Conservation (phyloP, 92 coral and sea anemone genomes). For the Isaurus tuberculatus region DNA sequence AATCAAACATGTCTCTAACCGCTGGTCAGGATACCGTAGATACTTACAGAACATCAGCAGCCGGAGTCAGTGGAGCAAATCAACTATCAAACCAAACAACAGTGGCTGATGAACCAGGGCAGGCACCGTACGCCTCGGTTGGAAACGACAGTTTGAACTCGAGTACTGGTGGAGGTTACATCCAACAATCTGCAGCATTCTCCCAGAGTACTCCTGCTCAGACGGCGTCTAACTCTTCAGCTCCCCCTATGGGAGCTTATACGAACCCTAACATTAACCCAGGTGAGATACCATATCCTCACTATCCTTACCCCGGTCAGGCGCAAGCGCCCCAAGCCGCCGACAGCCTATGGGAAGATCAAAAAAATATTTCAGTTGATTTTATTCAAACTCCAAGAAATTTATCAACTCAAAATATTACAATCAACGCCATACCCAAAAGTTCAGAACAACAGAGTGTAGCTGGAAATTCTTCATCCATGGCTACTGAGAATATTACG, state of each 20-base stretch:
- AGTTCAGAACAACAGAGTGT: constrained; percentile 8
- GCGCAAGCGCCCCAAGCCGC: constrained; percentile 25
- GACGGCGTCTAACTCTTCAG: not conserved
- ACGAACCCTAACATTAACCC: not conserved
- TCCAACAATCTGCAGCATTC: not conserved
- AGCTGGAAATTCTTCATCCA: not conserved
- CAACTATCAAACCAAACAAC: not conserved
- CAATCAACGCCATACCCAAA: constrained; percentile 5
- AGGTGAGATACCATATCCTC: constrained; percentile 36
- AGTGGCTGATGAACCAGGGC: not conserved
- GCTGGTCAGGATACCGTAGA: not conserved
- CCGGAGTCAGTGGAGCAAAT: not conserved
- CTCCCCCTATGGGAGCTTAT: not conserved
- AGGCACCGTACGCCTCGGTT: not conserved
- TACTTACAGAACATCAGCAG: not conserved
- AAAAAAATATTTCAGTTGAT: constrained; percentile 9
- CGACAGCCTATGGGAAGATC: not conserved
- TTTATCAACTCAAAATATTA: constrained; percentile 8
- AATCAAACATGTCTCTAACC: not conserved
- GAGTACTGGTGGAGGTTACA: not conserved
- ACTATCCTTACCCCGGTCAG: constrained; percentile 10
- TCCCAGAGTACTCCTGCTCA: not conserved
- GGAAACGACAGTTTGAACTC: not conserved
- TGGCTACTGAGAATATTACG: constrained; percentile 32
- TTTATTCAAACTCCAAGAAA: constrained; percentile 8